Conservation (phyloP, 2,797 vertebrate species). For the Chaenodraco wilsoni region DNA sequence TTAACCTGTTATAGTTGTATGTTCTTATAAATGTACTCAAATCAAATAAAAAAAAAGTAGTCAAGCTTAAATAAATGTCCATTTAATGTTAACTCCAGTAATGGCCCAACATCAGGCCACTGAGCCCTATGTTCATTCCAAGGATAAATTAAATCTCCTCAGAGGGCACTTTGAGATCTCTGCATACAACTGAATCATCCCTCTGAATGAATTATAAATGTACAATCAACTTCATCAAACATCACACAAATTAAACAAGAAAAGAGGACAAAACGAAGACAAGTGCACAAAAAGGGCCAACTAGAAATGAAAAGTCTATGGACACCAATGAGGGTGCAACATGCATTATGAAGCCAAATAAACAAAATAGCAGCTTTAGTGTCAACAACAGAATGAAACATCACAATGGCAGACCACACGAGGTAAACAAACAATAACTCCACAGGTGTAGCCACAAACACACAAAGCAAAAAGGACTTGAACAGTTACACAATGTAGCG, state of each 20-base stretch:
- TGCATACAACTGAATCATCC: not conserved
- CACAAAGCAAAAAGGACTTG: not conserved
- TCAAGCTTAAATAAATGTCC: not conserved
- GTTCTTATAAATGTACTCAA: not conserved
- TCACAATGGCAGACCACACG: not conserved
- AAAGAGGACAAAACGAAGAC: not conserved
- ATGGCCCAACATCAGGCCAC: not conserved
- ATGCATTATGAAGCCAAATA: not conserved
- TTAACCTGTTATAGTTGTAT: no score
- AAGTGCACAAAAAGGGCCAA: not conserved
- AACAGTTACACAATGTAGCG: not conserved
- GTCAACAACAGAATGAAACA: slow-evolving; percentile 1
- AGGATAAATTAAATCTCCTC: no score
- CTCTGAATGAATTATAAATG: not conserved
- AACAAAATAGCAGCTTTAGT: not conserved
- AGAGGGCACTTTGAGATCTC: not conserved
- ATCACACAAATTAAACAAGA: not conserved
- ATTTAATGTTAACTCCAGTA: not conserved
- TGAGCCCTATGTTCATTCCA: not conserved
- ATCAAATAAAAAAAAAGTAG: not conserved
- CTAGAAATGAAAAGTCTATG: not conserved
- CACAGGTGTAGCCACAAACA: not conserved
- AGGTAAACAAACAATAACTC: not conserved
- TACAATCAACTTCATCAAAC: not conserved
- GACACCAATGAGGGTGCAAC: not conserved